Percentiles rank a stretch among this genome's conserved stretches.
phyloP scores from a whole-genome alignment of 2,888 invertebrate genomes.

The Trichogramma dendrolimi region DNA sequence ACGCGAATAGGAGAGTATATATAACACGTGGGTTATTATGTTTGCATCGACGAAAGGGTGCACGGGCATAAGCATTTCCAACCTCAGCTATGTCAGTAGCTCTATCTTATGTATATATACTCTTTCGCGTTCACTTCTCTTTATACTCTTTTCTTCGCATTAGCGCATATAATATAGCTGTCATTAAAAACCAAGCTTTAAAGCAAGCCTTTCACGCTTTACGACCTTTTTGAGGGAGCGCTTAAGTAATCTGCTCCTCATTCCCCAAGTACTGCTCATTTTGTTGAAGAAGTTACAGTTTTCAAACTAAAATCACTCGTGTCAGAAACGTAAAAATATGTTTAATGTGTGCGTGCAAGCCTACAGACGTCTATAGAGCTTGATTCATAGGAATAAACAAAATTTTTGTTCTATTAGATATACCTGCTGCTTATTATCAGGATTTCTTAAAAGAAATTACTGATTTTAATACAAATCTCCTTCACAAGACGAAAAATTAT shows the following conservation, averaged over 20 bases:
- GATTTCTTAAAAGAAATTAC: too few relatives aligned
- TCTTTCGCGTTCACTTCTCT: slow-evolving; percentile 15
- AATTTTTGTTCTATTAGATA: too few relatives aligned
- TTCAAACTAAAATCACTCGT: slow-evolving; percentile 30
- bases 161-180: slow-evolving; percentile 38
- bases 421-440: too few relatives aligned
- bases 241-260: slow-evolving; percentile 35
- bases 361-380: too few relatives aligned
- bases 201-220: slow-evolving; percentile 46
- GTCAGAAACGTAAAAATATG: slow-evolving; percentile 7
- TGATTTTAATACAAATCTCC: too few relatives aligned
- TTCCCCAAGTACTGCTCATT: neutral
- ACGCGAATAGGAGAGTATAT: neutral
- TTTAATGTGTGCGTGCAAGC: too few relatives aligned
- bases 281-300: slow-evolving; percentile 19
- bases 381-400: too few relatives aligned
- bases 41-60: slow-evolving; percentile 27
- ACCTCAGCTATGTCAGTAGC: too few relatives aligned
- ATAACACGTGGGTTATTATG: slow-evolving; percentile 20
- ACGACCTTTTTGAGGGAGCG: slow-evolving; percentile 42
- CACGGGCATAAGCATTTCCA: slow-evolving; percentile 29
- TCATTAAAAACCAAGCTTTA: slow-evolving; percentile 45
- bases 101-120: too few relatives aligned
- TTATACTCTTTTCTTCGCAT: slow-evolving; percentile 26
- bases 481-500: too few relatives aligned